Conservation (phyloP, 2,888 invertebrate species). For the Sarcophaga caerulescens region DNA sequence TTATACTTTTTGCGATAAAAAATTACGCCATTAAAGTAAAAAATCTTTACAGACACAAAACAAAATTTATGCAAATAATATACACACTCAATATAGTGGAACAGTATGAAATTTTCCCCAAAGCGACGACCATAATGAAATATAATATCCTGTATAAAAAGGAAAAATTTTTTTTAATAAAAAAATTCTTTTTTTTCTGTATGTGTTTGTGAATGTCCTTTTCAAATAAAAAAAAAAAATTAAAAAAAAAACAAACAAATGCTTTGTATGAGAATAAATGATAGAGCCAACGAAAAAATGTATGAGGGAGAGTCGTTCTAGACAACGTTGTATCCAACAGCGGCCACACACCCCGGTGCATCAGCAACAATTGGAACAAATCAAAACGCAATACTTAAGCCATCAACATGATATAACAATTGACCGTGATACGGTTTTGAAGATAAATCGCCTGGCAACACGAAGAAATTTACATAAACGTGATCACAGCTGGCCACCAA, state of each 20-base stretch:
- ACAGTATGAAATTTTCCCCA: conserved; percentile 58
- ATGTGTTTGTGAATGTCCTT: conserved; percentile 69
- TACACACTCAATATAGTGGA: background rate
- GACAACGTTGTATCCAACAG: conserved; percentile 74
- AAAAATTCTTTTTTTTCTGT: conserved; percentile 48
- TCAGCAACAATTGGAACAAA: conserved; percentile 76
- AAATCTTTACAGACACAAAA: conserved; percentile 17
- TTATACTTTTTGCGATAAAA: conserved; percentile 8
- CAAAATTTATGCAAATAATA: background rate
- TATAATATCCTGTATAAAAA: conserved; percentile 36
- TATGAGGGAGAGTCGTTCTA: conserved; percentile 77
- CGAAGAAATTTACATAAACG: conserved; percentile 76
- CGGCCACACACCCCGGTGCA: conserved; percentile 73
- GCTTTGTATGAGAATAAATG: conserved; percentile 18
- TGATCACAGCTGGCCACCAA: conserved; percentile 80
- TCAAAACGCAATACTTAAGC: conserved; percentile 76
- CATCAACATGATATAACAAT: conserved; percentile 78
- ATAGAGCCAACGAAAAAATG: conserved; percentile 52
- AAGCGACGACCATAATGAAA: conserved; percentile 49
- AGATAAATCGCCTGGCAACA: conserved; percentile 80
- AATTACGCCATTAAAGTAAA: conserved; percentile 43
- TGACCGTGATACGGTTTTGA: conserved; percentile 80
- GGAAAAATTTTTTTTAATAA: conserved; percentile 18
- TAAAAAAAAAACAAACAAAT: conserved; percentile 43
- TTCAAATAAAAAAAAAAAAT: conserved; percentile 34